phyloP scores from a whole-genome alignment of 2,888 invertebrate species.

The Apocheima hispidaria region DNA sequence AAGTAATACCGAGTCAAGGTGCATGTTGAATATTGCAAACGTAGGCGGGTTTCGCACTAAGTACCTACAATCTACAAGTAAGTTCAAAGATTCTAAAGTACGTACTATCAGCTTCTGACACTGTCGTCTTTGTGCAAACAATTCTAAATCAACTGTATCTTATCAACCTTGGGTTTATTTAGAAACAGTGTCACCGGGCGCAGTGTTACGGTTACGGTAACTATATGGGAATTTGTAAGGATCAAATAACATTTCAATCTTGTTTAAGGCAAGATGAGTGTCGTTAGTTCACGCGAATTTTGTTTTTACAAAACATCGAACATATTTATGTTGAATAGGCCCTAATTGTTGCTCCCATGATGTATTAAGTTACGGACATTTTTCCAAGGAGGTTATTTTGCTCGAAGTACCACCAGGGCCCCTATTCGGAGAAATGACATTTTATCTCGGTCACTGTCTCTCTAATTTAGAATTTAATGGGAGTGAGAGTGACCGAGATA shows the following conservation, averaged over 20 bases:
- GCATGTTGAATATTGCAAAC: slow-evolving; percentile 29
- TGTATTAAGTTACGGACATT: no score
- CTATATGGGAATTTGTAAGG: background rate
- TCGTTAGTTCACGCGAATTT: no score
- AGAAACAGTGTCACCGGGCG: slow-evolving; percentile 59
- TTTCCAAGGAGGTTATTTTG: no score
- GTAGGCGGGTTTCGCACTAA: slow-evolving; percentile 3
- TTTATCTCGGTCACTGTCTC: no score
- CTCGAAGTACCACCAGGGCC: no score
- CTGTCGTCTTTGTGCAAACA: slow-evolving; percentile 53
- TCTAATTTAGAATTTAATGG: no score
- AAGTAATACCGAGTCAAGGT: slow-evolving; percentile 31
- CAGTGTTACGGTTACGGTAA: background rate
- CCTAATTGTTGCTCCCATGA: no score
- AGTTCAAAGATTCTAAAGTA: slow-evolving; percentile 19
- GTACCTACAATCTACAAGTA: background rate
- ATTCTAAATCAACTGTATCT: slow-evolving; percentile 64
- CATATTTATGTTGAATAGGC: no score
- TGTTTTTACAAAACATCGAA: no score
- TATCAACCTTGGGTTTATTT: slow-evolving; percentile 71
- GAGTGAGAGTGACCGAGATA: no score
- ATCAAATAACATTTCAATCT: background rate
- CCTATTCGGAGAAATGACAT: no score
- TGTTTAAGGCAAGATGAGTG: background rate
- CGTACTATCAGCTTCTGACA: slow-evolving; percentile 48